Percentiles rank a stretch among this genome's conserved stretches.
phyloP scores from a whole-genome alignment of 1,140 invertebrate genomes.

The Magallana gigas region DNA sequence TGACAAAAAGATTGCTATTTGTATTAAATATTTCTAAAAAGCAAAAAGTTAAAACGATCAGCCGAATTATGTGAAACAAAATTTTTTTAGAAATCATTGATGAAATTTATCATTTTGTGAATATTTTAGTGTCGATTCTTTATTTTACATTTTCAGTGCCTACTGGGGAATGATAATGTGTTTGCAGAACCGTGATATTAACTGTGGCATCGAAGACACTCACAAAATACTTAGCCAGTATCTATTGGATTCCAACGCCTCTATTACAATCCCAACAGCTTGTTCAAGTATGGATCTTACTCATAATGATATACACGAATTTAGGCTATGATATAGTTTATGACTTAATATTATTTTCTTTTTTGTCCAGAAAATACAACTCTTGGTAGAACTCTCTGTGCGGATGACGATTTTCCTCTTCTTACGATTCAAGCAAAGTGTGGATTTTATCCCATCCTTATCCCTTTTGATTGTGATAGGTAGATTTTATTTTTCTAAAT shows the following conservation, averaged over 20 bases:
- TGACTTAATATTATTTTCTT: neutral
- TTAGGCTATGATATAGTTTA: no score
- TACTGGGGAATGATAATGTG: neutral
- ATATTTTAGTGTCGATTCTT: no score
- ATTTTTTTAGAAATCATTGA: no score
- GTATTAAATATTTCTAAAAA: no score
- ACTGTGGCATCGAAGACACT: neutral
- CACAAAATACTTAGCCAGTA: neutral
- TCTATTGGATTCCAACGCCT: neutral
- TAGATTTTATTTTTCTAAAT: neutral
- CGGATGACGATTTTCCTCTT: neutral
- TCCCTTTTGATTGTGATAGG: neutral
- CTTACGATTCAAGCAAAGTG: neutral
- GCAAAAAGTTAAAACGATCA: no score
- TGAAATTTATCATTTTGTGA: no score
- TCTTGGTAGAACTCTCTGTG: neutral
- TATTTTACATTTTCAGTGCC: neutral
- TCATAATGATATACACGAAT: no score
- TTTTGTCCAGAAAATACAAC: neutral
- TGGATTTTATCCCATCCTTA: slow-evolving; percentile 10
- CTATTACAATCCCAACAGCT: neutral
- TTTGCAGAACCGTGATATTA: neutral
- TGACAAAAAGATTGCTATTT: no score
- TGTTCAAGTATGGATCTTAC: neutral
- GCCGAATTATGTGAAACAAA: no score